Evolutionary conservation across 2,113 vertebrate species (phyloP).

Genomic region (Anser cygnoides): DNA sequence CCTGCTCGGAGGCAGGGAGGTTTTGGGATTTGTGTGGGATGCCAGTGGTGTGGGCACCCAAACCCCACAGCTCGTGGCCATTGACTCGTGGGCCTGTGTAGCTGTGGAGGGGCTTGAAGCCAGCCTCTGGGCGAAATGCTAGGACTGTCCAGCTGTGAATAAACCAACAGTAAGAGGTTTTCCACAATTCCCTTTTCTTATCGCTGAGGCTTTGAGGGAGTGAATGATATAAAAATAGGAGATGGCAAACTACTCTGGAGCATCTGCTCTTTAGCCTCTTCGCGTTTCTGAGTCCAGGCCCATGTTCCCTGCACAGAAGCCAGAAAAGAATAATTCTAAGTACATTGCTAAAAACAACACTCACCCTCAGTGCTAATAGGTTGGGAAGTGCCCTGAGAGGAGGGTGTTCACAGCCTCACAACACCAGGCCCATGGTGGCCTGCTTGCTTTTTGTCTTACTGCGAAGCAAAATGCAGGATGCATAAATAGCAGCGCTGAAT

Average conservation of each 20-base stretch:
- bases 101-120: not conserved
- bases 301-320: not conserved
- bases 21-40: not conserved
- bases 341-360: not conserved
- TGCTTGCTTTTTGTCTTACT: conserved; percentile 41
- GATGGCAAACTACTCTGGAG: not conserved
- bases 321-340: not conserved
- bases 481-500: conserved; percentile 51
- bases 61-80: not conserved
- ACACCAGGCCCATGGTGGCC: not conserved
- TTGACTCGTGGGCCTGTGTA: not conserved
- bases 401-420: not conserved
- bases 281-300: not conserved
- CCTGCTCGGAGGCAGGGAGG: not conserved
- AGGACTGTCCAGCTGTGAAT: not conserved
- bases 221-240: not conserved
- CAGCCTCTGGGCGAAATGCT: not conserved
- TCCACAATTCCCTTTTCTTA: not conserved
- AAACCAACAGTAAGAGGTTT: not conserved
- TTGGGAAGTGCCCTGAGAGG: not conserved
- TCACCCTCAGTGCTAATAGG: not conserved
- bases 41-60: not conserved
- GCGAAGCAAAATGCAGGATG: conserved; percentile 34
- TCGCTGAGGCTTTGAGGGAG: not conserved
- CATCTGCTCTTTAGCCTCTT: not conserved